Percentiles rank a stretch among this genome's conserved stretches.
Evolutionary conservation across 2,888 invertebrate genomes (phyloP).

Genomic region (Dysmachus trigonus): DNA sequence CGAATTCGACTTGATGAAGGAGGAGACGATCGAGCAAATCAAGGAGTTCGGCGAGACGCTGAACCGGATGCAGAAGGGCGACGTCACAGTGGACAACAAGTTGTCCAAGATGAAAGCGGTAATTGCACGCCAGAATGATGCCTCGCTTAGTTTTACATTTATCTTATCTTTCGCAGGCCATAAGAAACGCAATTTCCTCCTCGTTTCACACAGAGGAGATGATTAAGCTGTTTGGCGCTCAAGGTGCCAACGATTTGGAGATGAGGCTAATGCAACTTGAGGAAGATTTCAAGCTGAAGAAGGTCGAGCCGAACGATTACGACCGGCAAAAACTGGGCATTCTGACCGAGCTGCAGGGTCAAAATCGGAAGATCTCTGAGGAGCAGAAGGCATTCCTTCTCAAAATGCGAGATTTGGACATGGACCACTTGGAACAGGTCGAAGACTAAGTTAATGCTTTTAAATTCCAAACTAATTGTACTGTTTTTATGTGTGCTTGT

Average conservation of each 20-base stretch:
- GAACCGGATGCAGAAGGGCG: slow-evolving; percentile 71
- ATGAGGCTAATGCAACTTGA: slow-evolving; percentile 70
- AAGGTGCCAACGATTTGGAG: slow-evolving; percentile 73
- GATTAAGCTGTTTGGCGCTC: slow-evolving; percentile 76
- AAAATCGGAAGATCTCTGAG: not conserved
- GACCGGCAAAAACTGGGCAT: slow-evolving; percentile 66
- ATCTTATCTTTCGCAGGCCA: slow-evolving; percentile 67
- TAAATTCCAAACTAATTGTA: not conserved
- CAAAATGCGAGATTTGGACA: slow-evolving; percentile 24
- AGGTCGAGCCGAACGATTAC: slow-evolving; percentile 65
- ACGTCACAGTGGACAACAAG: slow-evolving; percentile 73
- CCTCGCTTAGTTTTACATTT: not conserved
- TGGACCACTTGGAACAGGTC: slow-evolving; percentile 36
- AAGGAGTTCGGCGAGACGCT: slow-evolving; percentile 74
- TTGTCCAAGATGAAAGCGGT: slow-evolving; percentile 74
- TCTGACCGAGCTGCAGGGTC: not conserved
- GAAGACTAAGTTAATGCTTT: not conserved
- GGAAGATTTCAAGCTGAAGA: slow-evolving; percentile 71
- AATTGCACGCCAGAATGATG: slow-evolving; percentile 48
- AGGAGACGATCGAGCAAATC: slow-evolving; percentile 76
- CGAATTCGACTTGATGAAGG: slow-evolving; percentile 75
- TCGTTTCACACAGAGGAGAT: slow-evolving; percentile 81
- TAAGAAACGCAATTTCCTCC: slow-evolving; percentile 76
- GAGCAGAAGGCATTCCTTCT: slow-evolving; percentile 40
- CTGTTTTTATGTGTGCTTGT: not conserved